Evolutionary conservation across 2,113 vertebrate species (phyloP), one percentile per base, ranked within the genome.

Genomic region (Corythaeola cristata): DNA sequence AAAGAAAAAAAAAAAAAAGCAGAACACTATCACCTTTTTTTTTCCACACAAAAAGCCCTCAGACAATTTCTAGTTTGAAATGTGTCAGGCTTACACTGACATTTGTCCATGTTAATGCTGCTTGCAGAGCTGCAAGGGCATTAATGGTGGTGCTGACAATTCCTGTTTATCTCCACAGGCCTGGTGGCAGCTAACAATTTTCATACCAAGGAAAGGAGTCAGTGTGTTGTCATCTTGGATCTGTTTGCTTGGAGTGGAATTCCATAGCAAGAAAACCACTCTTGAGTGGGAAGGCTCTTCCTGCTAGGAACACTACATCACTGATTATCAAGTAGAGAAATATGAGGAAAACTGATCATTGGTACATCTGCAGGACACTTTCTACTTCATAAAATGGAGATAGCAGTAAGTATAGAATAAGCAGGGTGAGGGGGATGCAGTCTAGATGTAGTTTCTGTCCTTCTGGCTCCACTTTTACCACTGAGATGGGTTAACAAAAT

Each of bases 151-250:
- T 78, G 37, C 92, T 96, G 95, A 94, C 88, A 93, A 71, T 59
- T 91, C 45, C 59, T 71, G 72, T 96, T 94, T 80, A 88, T 91
- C 41, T 94, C 50, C 63, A 79, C 13, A 83, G 78, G 71, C 71
- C 91, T 94, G 55, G 68, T 93, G 93, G 71, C 95, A 95, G 74
- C 93, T 88, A 93, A 93, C 50, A 81, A 88, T 90, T 92, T 97
- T 88, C 90, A 77, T 66, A 74, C 58, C 67, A 84, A 83, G 28
- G 72, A 59, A 93, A 69, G 41, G 59, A 94, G 55, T 88, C 88
- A 90, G 95, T 75, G 11, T 80, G 82, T 80, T 96, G 93, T 93
- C 92, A 90, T 85, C 55, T 80, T 88, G 67, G 71, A 96, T 93
- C 78, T 77, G 37, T 79, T 89, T 79, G 45, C 78, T 44, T 76